Conservation (phyloP, 30 jellyfish, hydroid and myxozoan genomes). For the Aurelia aurita complex sp. Pacific region DNA sequence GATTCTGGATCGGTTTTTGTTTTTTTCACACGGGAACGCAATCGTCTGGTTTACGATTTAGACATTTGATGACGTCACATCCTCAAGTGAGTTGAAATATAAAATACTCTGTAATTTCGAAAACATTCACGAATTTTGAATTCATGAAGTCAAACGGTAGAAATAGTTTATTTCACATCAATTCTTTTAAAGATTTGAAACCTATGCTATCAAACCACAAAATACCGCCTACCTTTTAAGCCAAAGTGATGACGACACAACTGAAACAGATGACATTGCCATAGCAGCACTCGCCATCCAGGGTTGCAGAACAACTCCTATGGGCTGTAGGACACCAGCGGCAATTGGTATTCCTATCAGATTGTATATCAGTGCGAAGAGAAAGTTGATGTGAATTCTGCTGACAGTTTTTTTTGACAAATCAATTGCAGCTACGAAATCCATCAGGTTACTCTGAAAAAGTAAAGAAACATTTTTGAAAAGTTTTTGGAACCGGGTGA, state of each 20-base stretch:
- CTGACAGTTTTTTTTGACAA: constrained; percentile 89
- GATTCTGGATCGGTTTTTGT: too few relatives aligned
- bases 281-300: constrained; percentile 99
- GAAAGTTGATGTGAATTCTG: constrained; percentile 85
- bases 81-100: too few relatives aligned
- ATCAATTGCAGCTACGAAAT: constrained; percentile 96
- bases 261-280: constrained; percentile 99
- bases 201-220: background rate
- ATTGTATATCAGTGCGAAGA: constrained; percentile 93
- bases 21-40: too few relatives aligned
- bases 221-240: constrained; percentile 74
- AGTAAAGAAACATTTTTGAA: background rate
- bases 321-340: constrained; percentile 95
- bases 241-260: constrained; percentile 94
- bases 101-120: too few relatives aligned
- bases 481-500: too few relatives aligned
- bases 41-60: too few relatives aligned
- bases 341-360: constrained; percentile 98
- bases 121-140: too few relatives aligned
- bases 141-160: too few relatives aligned
- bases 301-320: constrained; percentile 95
- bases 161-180: too few relatives aligned
- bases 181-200: too few relatives aligned
- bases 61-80: too few relatives aligned
- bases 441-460: constrained; percentile 90